Percentiles rank a stretch among this genome's conserved stretches.
Conservation (phyloP, 92 coral and sea anemone species). For the Actinernus sp. region DNA sequence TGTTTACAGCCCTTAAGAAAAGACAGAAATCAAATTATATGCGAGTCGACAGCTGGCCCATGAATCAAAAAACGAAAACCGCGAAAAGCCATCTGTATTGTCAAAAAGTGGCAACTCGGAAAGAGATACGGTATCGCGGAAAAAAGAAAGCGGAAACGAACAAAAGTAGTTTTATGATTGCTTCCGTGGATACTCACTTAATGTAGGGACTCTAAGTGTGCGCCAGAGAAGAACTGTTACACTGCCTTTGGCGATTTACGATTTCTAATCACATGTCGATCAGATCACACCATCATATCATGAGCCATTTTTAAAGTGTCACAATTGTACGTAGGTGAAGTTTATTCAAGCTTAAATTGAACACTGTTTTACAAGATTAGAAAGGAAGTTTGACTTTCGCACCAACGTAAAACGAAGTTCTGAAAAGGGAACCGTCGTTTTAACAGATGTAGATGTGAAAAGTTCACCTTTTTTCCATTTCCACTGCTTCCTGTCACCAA, state of each 20-base stretch:
- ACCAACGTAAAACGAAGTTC: neutral
- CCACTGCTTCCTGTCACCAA: neutral
- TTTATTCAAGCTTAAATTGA: too few relatives aligned
- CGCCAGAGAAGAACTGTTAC: neutral
- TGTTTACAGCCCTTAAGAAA: constrained; percentile 6
- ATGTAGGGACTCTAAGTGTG: neutral
- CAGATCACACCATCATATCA: neutral
- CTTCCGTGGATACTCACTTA: neutral
- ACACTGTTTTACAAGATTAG: neutral
- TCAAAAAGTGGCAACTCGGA: neutral
- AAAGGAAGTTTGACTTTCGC: neutral
- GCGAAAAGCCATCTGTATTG: neutral
- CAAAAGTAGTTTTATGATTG: neutral
- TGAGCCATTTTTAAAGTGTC: neutral
- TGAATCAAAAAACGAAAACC: neutral
- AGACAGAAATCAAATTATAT: neutral
- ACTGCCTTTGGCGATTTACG: too few relatives aligned
- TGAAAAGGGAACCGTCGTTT: neutral
- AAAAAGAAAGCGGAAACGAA: neutral
- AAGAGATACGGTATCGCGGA: neutral
- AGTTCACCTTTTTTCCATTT: neutral
- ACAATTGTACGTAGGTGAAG: too few relatives aligned
- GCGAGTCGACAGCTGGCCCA: neutral
- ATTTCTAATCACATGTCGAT: too few relatives aligned
- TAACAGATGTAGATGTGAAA: neutral